These are phyloP conservation scores for Platycheirus albimanus DNA, from an alignment of 2,888 invertebrate genomes.

Conservation along the genomic window DNA sequence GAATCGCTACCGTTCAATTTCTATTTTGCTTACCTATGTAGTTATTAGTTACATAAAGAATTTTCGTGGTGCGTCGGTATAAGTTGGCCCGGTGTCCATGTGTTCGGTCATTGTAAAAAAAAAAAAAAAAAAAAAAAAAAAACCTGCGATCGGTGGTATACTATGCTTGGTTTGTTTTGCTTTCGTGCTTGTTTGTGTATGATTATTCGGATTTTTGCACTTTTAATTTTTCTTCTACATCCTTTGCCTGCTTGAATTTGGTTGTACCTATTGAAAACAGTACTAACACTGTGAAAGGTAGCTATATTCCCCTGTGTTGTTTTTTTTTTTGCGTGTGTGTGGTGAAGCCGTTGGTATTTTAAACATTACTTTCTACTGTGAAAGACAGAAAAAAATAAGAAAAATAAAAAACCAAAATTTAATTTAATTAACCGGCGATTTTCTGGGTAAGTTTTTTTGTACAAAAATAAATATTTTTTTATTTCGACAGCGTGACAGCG, in stretches of 20 bases:
- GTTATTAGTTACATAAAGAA: background rate
- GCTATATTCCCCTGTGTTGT: too few species aligned
- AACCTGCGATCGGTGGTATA: background rate
- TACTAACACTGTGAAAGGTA: too few species aligned
- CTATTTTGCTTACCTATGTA: background rate
- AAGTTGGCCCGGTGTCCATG: background rate
- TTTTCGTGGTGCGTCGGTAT: background rate
- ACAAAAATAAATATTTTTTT: too few species aligned
- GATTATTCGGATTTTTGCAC: too few species aligned
- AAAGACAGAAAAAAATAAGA: background rate
- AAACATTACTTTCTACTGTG: background rate
- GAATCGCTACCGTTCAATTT: background rate
- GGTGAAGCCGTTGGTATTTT: background rate
- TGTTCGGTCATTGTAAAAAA: background rate
- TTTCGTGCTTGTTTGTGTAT: background rate
- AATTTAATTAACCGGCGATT: background rate
- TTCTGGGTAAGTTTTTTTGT: too few species aligned
- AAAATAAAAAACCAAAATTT: background rate
- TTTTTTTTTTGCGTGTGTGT: background rate
- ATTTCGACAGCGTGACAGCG: slow-evolving; percentile 20
- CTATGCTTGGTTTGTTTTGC: background rate
- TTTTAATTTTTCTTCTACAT: too few species aligned
- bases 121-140: background rate
- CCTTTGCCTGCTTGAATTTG: too few species aligned
- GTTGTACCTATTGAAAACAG: too few species aligned